phyloP scores from a whole-genome alignment of 1,140 invertebrate species.

The Heliconius eleuchia region DNA sequence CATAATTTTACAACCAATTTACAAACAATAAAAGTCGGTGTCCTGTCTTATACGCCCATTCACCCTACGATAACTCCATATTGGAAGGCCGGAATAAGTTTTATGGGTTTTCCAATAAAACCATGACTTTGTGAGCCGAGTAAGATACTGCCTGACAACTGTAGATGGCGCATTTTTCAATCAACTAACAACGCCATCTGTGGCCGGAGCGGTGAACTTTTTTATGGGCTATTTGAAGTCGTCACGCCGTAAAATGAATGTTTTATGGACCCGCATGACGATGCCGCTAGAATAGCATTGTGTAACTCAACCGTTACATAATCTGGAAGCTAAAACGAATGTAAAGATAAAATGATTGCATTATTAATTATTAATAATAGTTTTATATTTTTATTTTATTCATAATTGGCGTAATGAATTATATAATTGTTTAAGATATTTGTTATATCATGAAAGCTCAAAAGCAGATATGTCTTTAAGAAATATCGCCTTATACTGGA shows the following conservation, averaged over 20 bases:
- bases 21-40: constrained; percentile 82
- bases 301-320: constrained; percentile 18
- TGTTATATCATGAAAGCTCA: neutral
- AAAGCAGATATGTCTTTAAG: neutral
- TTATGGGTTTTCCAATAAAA: constrained; percentile 78
- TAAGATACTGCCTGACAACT: constrained; percentile 49
- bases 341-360: neutral
- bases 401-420: neutral
- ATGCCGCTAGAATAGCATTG: constrained; percentile 69
- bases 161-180: constrained; percentile 67
- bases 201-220: constrained; percentile 65
- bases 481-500: neutral
- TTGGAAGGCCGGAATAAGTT: constrained; percentile 71
- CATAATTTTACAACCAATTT: constrained; percentile 83
- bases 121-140: constrained; percentile 55
- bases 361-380: neutral
- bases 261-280: constrained; percentile 63
- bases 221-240: constrained; percentile 74
- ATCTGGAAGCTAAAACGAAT: neutral
- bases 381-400: neutral
- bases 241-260: constrained; percentile 73
- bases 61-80: constrained; percentile 78
- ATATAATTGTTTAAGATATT: neutral
- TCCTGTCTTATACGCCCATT: constrained; percentile 78
- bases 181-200: constrained; percentile 69